Base-by-base conservation (phyloP, 2,797 vertebrate genomes). In the Sebastes matsubarae region DNA sequence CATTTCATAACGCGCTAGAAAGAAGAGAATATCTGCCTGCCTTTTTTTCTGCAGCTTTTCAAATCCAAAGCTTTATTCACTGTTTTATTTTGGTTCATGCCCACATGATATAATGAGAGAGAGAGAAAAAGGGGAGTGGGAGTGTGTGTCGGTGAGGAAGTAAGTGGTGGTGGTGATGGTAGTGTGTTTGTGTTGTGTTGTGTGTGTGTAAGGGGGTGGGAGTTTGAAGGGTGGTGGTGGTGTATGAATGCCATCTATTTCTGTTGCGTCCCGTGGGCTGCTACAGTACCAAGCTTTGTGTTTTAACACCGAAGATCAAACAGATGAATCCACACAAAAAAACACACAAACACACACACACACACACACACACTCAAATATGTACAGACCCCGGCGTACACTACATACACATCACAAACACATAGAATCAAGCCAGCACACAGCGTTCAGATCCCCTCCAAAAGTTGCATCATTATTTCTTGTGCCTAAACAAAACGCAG, bases 211-310 rank as follows among this genome's bases (percentile, higher is more conserved):
- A 36, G 66, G 75, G 73, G 64, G 20, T 11, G 24, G 75, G 55
- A 54, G 73, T 71, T 77, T 79, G 65, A 63, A 79, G 77, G 76
- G 71, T 65, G 42, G 30, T 60, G 58, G 80, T 76, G 83, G 81
- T 14, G 4, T 81, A 79, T 89, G 87, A 94, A 93, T 92, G 88
- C 79, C 81, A 83, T 94, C 93, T 93, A 93, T 95, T 95, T 94
- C 84, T 87, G 92, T 71, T 81, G 86, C 5, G 87, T 90, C 88
- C 71, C 58, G 87, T 94, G 93, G 93, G 94, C 82, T 85, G 91
- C 84, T 84, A 83, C 86, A 87, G 84, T 76, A 85, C 75, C 65
- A 22, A 73, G 89, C 79, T 89, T 89, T 93, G 85, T 87, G 87
- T 91, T 94, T 89, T 80, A 92, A 90, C 79, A 80, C 80, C 8